These are phyloP conservation scores for Papilio elwesi DNA, from an alignment of 2,888 invertebrate species.

Conservation along the genomic window DNA sequence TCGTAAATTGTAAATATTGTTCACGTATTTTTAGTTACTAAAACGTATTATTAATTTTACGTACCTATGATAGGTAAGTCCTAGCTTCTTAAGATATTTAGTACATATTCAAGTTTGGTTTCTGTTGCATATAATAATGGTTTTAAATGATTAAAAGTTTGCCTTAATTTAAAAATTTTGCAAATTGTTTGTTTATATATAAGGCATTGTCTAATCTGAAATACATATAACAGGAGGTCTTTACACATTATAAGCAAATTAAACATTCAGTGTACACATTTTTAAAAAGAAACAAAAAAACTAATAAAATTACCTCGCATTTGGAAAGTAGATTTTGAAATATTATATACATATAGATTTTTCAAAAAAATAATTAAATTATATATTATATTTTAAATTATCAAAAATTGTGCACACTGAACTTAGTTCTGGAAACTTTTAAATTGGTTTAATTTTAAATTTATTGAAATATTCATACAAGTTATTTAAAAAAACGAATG, in stretches of 20 bases:
- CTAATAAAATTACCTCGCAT: conserved; percentile 83
- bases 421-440: conserved; percentile 22
- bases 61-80: conserved; percentile 60
- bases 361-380: conserved; percentile 73
- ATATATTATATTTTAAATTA: conserved; percentile 72
- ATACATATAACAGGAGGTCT: conserved; percentile 80
- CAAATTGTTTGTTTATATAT: conserved; percentile 54
- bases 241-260: conserved; percentile 47
- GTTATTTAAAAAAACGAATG: background rate
- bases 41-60: conserved; percentile 79
- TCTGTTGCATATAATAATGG: conserved; percentile 65
- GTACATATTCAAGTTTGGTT: conserved; percentile 76
- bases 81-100: conserved; percentile 74
- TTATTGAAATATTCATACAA: background rate
- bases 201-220: conserved; percentile 55
- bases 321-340: conserved; percentile 84
- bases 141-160: conserved; percentile 52
- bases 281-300: conserved; percentile 63
- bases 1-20: conserved; percentile 81
- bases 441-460: background rate
- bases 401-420: conserved; percentile 66
- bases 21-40: conserved; percentile 78
- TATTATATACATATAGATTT: conserved; percentile 74
- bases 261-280: conserved; percentile 62
- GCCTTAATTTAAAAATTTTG: conserved; percentile 50